phyloP scores from a whole-genome alignment of 2,113 vertebrate species.

The Malurus cyaneus region DNA sequence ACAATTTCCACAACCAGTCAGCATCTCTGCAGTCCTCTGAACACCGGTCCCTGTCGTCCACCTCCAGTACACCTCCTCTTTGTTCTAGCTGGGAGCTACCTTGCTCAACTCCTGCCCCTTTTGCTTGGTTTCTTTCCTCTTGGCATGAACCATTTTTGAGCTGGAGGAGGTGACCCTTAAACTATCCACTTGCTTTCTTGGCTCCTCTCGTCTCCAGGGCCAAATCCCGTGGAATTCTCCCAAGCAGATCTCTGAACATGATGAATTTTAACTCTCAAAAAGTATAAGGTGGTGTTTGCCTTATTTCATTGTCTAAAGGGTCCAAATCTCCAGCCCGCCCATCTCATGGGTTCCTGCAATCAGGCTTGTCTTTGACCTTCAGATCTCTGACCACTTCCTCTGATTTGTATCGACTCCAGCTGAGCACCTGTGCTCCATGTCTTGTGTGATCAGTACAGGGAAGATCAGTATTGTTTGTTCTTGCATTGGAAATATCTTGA shows the following conservation, averaged over 20 bases:
- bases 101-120: neutral
- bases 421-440: neutral
- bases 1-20: neutral
- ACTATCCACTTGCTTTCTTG: neutral
- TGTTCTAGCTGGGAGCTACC: neutral
- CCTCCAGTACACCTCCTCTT: neutral
- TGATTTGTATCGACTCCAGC: neutral
- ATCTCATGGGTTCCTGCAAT: neutral
- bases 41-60: neutral
- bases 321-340: neutral
- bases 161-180: neutral
- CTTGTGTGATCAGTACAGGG: neutral
- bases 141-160: neutral
- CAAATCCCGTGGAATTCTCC: neutral
- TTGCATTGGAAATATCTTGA: no score
- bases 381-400: neutral
- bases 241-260: neutral
- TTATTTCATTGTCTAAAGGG: neutral
- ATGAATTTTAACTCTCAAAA: neutral
- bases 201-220: neutral
- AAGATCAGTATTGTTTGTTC: neutral
- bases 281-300: neutral
- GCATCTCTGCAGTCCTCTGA: neutral
- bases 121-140: neutral
- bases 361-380: neutral